These are phyloP conservation scores for Tapirus indicus DNA, from an alignment of 2,797 vertebrate genomes.

Conservation along the genomic window DNA sequence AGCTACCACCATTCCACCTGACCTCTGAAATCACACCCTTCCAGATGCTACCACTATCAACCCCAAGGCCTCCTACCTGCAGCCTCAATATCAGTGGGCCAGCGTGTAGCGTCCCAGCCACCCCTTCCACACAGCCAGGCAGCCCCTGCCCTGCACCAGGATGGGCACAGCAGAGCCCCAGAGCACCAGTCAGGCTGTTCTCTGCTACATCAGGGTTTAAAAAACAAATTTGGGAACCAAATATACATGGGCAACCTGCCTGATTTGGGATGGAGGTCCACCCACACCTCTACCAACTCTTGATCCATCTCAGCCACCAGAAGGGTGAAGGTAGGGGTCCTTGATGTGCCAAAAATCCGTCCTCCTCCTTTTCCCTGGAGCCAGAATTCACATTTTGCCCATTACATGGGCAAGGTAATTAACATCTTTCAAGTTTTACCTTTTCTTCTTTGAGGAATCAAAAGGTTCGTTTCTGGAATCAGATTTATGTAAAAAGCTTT, in stretches of 20 bases:
- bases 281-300: neutral
- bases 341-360: neutral
- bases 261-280: neutral
- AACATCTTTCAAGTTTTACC: slow-evolving; percentile 81
- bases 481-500: slow-evolving; percentile 37
- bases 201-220: neutral
- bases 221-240: neutral
- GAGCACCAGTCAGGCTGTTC: no score
- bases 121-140: accelerated
- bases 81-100: neutral
- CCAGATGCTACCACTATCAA: neutral
- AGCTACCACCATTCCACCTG: neutral
- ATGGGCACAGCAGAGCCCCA: no score
- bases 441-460: slow-evolving; percentile 78
- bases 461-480: slow-evolving; percentile 74
- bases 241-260: accelerated
- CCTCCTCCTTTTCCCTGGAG: neutral
- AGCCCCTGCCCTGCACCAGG: no score
- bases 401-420: slow-evolving; percentile 58
- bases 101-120: neutral
- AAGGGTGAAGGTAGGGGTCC: neutral
- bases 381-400: slow-evolving; percentile 32
- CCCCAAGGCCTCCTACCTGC: neutral
- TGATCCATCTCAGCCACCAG: neutral
- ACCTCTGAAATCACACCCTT: neutral